A percentile compares a stretch with the other conserved stretches of the same genome.
Conservation (phyloP, 2,888 invertebrate genomes). For the Tyria jacobaeae region DNA sequence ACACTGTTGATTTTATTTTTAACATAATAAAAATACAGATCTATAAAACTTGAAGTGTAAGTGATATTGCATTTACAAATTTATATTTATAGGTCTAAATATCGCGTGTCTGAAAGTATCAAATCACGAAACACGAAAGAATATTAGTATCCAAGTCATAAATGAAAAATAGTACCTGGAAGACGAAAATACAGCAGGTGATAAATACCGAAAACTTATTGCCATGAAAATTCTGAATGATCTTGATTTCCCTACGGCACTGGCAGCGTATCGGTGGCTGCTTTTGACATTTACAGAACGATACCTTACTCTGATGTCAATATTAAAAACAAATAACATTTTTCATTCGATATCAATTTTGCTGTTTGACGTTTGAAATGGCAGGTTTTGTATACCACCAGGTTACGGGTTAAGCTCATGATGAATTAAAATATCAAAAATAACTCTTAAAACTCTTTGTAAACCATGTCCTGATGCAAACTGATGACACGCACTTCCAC, state of each 20-base stretch:
- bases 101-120: no score
- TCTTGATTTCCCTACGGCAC: slow-evolving; percentile 43
- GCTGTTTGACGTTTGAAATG: slow-evolving; percentile 12
- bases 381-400: not conserved
- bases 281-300: slow-evolving; percentile 30
- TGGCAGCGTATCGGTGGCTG: slow-evolving; percentile 21
- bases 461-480: no score
- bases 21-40: no score
- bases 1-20: no score
- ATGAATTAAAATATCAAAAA: no score
- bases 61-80: no score
- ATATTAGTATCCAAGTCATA: not conserved
- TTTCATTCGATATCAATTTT: slow-evolving; percentile 18
- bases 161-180: not conserved
- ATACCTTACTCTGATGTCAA: slow-evolving; percentile 15
- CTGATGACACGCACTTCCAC: no score
- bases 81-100: no score
- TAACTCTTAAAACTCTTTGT: no score
- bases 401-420: no score
- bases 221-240: slow-evolving; percentile 25
- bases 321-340: slow-evolving; percentile 22
- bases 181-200: slow-evolving; percentile 10
- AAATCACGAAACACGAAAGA: not conserved
- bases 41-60: no score
- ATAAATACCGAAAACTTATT: slow-evolving; percentile 21